These are phyloP conservation scores for Lasaia peninsularis DNA, from an alignment of 1,140 invertebrate species.

Conservation along the genomic window DNA sequence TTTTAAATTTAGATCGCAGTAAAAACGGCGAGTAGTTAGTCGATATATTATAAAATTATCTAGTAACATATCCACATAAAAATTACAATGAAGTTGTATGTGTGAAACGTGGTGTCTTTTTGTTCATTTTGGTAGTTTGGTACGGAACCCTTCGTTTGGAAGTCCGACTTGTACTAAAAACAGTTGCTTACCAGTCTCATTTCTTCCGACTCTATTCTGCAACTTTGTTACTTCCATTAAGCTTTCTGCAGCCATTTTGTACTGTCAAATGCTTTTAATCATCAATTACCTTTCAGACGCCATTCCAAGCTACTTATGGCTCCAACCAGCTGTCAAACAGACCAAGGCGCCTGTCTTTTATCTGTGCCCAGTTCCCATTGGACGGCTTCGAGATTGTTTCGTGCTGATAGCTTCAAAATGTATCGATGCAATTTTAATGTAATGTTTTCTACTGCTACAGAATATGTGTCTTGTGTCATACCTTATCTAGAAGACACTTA, in stretches of 20 bases:
- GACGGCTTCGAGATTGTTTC: not conserved
- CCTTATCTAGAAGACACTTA: too few species aligned
- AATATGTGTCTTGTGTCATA: too few species aligned
- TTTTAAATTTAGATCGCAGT: too few species aligned
- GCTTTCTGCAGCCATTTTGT: slow-evolving; percentile 7
- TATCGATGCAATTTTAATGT: not conserved
- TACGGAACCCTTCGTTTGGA: too few species aligned
- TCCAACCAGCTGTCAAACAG: slow-evolving; percentile 8
- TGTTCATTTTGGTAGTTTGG: too few species aligned
- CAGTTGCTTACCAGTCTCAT: not conserved
- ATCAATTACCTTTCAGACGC: slow-evolving; percentile 11
- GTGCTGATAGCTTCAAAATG: too few species aligned
- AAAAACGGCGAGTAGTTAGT: too few species aligned
- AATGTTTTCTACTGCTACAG: not conserved
- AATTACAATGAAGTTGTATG: too few species aligned
- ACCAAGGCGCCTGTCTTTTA: slow-evolving; percentile 3
- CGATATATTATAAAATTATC: too few species aligned
- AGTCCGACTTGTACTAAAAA: too few species aligned
- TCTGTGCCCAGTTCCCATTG: not conserved
- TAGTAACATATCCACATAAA: too few species aligned
- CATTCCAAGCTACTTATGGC: slow-evolving; percentile 2
- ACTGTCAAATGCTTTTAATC: slow-evolving; percentile 10
- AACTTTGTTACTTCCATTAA: slow-evolving; percentile 3
- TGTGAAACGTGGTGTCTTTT: too few species aligned
- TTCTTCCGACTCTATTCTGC: not conserved